Evolutionary conservation across 1,140 invertebrate genomes (phyloP).

Genomic region (Pogonomyrmex barbatus): DNA sequence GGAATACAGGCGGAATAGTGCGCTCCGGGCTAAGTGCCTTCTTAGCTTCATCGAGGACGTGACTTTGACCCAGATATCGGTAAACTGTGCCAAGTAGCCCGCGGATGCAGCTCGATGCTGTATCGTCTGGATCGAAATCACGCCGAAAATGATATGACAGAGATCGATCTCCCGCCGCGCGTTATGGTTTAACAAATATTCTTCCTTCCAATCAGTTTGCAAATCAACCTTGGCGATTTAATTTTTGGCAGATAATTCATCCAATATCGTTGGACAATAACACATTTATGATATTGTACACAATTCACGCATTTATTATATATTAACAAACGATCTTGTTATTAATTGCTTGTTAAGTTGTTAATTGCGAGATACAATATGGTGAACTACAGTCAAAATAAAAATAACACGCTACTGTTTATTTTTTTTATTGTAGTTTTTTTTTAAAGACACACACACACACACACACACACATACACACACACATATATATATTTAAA

Average conservation of each 20-base stretch:
- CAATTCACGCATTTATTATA: background rate
- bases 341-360: too few relatives aligned
- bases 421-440: background rate
- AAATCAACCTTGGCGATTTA: background rate
- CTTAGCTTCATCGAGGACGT: slow-evolving; percentile 83
- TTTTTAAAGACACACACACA: too few relatives aligned
- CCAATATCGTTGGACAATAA: background rate
- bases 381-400: background rate
- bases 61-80: slow-evolving; percentile 85
- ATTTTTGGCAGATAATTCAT: background rate
- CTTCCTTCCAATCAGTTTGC: slow-evolving; percentile 2
- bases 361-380: background rate
- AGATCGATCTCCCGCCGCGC: slow-evolving; percentile 11
- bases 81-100: slow-evolving; percentile 71
- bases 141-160: slow-evolving; percentile 2
- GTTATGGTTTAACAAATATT: background rate
- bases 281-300: background rate
- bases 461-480: background rate
- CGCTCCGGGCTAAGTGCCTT: slow-evolving; percentile 79
- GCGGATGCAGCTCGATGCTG: slow-evolving; percentile 58
- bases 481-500: too few relatives aligned
- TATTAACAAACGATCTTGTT: background rate
- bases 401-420: background rate
- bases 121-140: slow-evolving; percentile 51
- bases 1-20: slow-evolving; percentile 74